phyloP scores from a whole-genome alignment of 35 echinoderm and acorn worm genomes.

The Hemicentrotus pulcherrimus region DNA sequence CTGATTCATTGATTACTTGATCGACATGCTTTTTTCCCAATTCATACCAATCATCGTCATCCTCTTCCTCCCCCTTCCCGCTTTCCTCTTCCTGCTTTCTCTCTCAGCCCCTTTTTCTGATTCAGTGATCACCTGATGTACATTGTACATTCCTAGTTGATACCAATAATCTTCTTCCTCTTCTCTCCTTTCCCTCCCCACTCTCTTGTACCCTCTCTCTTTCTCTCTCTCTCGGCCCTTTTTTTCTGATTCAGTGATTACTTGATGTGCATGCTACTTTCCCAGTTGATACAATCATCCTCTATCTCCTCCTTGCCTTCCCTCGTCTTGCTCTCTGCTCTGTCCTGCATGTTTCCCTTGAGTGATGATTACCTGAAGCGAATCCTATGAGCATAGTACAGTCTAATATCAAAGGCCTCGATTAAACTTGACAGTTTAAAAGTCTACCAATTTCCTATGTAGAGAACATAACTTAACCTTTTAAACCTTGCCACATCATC shows the following conservation, averaged over 20 bases:
- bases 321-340: not conserved
- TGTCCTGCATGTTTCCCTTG: not conserved
- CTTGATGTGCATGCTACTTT: not conserved
- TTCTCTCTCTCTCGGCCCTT: not conserved
- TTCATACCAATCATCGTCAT: too few relatives aligned
- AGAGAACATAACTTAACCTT: constrained; percentile 3
- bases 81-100: too few relatives aligned
- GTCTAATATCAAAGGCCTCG: not conserved
- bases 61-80: too few relatives aligned
- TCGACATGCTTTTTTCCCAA: too few relatives aligned
- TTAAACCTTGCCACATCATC: not conserved
- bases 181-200: not conserved
- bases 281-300: not conserved
- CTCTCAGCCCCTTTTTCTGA: too few relatives aligned
- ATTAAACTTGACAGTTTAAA: constrained; percentile 14
- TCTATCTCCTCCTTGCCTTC: not conserved
- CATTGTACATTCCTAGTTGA: not conserved
- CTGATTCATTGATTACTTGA: too few relatives aligned
- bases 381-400: not conserved
- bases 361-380: constrained; percentile 1
- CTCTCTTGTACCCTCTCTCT: not conserved
- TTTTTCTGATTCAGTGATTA: not conserved
- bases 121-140: not conserved
- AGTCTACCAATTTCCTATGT: not conserved
- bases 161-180: not conserved